phyloP scores from a whole-genome alignment of 2,797 vertebrate genomes.

The Sylvilagus floridanus region DNA sequence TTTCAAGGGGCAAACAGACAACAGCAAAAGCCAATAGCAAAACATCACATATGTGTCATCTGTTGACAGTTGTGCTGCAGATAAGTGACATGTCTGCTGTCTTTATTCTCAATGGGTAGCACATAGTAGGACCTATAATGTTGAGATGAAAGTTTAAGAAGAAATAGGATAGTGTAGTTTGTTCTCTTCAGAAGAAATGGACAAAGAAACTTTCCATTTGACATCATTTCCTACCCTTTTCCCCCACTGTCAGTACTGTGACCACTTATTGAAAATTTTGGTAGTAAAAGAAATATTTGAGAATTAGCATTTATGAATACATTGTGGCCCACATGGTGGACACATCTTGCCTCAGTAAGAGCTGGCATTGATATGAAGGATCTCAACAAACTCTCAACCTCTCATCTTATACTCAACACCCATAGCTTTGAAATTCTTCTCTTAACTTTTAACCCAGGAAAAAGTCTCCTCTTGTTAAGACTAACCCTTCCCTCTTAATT shows the following conservation, averaged over 20 bases:
- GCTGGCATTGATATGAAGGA: neutral
- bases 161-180: neutral
- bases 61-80: neutral
- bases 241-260: neutral
- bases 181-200: neutral
- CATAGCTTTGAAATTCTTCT: neutral
- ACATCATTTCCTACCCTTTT: neutral
- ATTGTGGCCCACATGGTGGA: neutral
- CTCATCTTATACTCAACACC: neutral
- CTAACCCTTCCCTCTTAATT: neutral
- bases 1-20: neutral
- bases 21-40: neutral
- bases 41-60: neutral
- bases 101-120: neutral
- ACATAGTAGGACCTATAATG: neutral
- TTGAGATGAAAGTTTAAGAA: neutral
- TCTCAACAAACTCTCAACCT: neutral
- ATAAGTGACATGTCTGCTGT: neutral
- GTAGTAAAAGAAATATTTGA: neutral
- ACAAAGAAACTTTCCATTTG: neutral
- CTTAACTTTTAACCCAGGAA: neutral
- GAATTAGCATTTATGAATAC: slow-evolving; percentile 36
- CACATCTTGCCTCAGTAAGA: slow-evolving; percentile 12
- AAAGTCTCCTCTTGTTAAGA: neutral
- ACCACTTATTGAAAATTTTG: neutral